These are phyloP conservation scores for Wiebesia pumilae DNA, from an alignment of 1,140 invertebrate genomes.

Conservation along the genomic window DNA sequence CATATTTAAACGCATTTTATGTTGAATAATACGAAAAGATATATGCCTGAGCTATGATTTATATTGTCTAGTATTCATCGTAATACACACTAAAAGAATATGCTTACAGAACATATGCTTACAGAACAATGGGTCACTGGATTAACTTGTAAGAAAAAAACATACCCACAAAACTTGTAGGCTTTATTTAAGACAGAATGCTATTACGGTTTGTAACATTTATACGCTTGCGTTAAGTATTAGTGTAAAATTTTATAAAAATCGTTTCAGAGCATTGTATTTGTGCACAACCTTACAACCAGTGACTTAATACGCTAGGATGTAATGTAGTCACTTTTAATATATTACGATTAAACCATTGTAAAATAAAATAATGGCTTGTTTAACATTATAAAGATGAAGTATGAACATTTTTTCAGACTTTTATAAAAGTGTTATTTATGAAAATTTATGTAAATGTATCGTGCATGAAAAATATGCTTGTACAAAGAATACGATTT, in stretches of 20 bases:
- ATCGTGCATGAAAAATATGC: neutral
- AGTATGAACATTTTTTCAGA: neutral
- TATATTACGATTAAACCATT: conserved; percentile 13
- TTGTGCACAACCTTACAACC: conserved; percentile 13
- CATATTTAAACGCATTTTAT: conserved; percentile 2
- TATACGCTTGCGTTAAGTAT: conserved; percentile 30
- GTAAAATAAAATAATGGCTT: conserved; percentile 12
- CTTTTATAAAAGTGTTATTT: conserved; percentile 37
- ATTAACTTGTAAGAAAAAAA: neutral
- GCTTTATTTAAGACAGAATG: conserved; percentile 30
- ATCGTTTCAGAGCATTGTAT: conserved; percentile 23
- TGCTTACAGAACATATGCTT: neutral
- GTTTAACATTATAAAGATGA: neutral
- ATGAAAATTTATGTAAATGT: neutral
- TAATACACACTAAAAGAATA: neutral
- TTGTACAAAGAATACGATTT: conserved; percentile 3
- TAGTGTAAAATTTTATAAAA: conserved; percentile 29
- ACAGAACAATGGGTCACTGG: conserved; percentile 3
- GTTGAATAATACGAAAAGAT: conserved; percentile 22
- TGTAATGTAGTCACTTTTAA: conserved; percentile 23
- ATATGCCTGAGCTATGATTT: neutral
- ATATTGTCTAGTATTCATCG: conserved; percentile 10
- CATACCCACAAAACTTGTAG: conserved; percentile 27
- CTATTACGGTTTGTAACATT: conserved; percentile 10
- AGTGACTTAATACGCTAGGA: conserved; percentile 8